These are phyloP conservation scores for Ciconia stormi DNA, from an alignment of 2,113 vertebrate species.

Conservation along the genomic window DNA sequence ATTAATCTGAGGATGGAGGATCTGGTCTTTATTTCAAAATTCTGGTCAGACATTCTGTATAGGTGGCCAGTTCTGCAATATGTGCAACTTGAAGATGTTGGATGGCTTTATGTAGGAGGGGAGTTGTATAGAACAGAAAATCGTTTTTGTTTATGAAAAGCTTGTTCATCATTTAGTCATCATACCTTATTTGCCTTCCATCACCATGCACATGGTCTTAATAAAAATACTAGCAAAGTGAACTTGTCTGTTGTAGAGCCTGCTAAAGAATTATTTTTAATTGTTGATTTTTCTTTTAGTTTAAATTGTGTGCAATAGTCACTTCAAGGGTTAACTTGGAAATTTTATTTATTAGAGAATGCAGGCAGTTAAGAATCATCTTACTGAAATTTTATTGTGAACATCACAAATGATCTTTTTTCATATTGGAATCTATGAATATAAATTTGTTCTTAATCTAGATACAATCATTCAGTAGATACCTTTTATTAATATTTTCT, in stretches of 20 bases:
- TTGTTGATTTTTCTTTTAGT: background rate
- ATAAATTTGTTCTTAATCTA: background rate
- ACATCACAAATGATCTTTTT: background rate
- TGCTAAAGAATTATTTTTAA: background rate
- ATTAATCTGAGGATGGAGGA: background rate
- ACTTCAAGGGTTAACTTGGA: background rate
- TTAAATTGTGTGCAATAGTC: background rate
- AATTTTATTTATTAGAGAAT: background rate
- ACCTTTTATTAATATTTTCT: slow-evolving; percentile 41
- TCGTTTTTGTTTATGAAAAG: background rate
- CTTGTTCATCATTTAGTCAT: background rate
- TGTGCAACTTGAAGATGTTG: background rate
- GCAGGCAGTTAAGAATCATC: background rate
- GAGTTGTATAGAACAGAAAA: background rate
- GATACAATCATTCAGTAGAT: background rate
- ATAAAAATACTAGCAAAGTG: background rate
- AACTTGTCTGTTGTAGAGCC: background rate
- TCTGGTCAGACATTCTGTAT: background rate
- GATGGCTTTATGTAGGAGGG: background rate
- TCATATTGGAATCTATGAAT: background rate
- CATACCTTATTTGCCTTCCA: background rate
- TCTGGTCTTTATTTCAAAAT: background rate
- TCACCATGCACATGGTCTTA: background rate
- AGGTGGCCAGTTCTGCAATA: background rate
- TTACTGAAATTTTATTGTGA: background rate